Conservation (phyloP, 2,113 vertebrate genomes). For the Poeciliopsis occidentalis region DNA sequence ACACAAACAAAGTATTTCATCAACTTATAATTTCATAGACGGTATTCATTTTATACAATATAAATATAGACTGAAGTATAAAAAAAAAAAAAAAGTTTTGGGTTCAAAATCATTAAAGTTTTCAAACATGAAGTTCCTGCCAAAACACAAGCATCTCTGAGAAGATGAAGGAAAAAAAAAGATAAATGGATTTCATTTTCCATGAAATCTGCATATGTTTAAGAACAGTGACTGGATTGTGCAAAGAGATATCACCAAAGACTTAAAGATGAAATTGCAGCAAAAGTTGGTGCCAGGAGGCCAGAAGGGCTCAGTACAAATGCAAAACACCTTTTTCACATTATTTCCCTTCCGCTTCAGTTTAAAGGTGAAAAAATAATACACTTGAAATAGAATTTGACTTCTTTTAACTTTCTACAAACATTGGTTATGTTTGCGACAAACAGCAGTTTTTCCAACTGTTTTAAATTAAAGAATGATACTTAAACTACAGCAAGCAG, state of each 20-base stretch:
- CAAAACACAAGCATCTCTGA: too few species aligned
- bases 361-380: not conserved
- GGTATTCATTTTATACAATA: too few species aligned
- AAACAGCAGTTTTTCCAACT: conserved; percentile 62
- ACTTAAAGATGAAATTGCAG: not conserved
- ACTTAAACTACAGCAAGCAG: conserved; percentile 41
- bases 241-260: too few species aligned
- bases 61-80: too few species aligned
- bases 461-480: conserved; percentile 74
- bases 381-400: not conserved
- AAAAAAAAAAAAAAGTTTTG: too few species aligned
- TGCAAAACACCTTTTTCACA: not conserved
- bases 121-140: too few species aligned
- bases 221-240: too few species aligned
- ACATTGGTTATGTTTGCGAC: not conserved
- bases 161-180: too few species aligned
- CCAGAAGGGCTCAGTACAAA: not conserved
- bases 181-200: too few species aligned
- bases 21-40: too few species aligned
- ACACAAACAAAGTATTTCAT: too few species aligned
- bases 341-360: not conserved
- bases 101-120: too few species aligned
- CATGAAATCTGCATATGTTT: not conserved
- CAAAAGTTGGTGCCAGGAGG: not conserved
- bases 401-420: not conserved